A percentile compares a stretch with the other conserved stretches of the same genome.
phyloP scores from a whole-genome alignment of 2,113 vertebrate species.

The Heterotilapia buettikoferi region DNA sequence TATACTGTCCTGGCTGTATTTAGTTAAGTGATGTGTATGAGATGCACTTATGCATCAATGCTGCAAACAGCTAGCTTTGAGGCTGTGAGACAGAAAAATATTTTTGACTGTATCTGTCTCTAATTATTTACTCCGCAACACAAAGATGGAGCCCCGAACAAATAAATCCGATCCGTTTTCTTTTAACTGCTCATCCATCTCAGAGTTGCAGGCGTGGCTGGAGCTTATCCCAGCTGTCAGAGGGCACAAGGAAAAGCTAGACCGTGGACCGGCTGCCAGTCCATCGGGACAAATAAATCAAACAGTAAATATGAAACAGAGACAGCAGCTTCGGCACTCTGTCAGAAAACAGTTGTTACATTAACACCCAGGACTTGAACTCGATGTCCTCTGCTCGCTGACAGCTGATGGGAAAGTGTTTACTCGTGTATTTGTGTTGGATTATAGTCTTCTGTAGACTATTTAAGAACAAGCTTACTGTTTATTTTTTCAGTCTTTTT shows the following conservation, averaged over 20 bases:
- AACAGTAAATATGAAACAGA: neutral
- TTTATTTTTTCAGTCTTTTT: slow-evolving; percentile 6
- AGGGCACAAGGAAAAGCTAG: neutral
- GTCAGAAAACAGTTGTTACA: neutral
- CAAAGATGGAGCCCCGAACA: neutral
- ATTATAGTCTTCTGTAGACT: neutral
- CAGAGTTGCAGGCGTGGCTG: neutral
- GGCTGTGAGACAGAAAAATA: neutral
- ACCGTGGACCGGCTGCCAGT: neutral
- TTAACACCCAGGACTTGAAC: neutral
- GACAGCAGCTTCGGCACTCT: neutral
- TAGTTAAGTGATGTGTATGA: neutral
- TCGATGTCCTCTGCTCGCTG: neutral
- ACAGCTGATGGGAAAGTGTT: slow-evolving; percentile 12
- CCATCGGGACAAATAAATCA: slow-evolving; percentile 1
- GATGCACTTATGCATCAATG: neutral
- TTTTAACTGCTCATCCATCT: neutral
- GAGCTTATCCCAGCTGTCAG: neutral
- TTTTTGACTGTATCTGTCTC: neutral
- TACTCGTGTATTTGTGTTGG: slow-evolving; percentile 11
- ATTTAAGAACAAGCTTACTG: neutral
- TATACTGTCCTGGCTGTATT: neutral
- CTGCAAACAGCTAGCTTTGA: neutral
- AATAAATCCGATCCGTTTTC: neutral
- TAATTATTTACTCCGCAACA: neutral